Evolutionary conservation across 1,140 invertebrate species (phyloP).

Genomic region (Agrypnia vestita): DNA sequence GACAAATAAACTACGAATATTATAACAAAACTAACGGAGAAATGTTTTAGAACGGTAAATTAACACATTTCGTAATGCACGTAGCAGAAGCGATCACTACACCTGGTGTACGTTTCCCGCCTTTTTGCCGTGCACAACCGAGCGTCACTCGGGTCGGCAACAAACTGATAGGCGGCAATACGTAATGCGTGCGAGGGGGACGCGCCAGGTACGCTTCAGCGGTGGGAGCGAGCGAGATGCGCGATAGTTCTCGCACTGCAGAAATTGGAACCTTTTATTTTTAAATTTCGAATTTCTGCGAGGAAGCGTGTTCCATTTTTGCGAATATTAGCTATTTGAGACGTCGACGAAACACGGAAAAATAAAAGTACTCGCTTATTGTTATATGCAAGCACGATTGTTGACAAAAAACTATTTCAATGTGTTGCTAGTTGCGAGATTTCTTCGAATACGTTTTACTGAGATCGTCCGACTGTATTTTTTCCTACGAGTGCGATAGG

Average conservation of each 20-base stretch:
- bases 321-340: constrained; percentile 2
- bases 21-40: constrained; percentile 20
- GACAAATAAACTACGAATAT: constrained; percentile 6
- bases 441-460: too few relatives aligned
- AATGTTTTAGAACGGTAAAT: constrained; percentile 23
- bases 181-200: constrained; percentile 4
- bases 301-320: constrained; percentile 15
- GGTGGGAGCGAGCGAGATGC: background rate
- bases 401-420: too few relatives aligned
- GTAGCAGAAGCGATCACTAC: constrained; percentile 11
- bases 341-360: background rate
- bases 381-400: too few relatives aligned
- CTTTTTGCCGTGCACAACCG: constrained; percentile 8
- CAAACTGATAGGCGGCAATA: constrained; percentile 23
- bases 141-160: background rate
- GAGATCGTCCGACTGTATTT: background rate
- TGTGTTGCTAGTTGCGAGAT: too few relatives aligned
- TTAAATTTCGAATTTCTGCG: constrained; percentile 10
- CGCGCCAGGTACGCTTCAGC: background rate
- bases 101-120: constrained; percentile 36
- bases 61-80: constrained; percentile 21
- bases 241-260: background rate
- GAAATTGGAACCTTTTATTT: constrained; percentile 33
- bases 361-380: too few relatives aligned
- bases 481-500: background rate